These are phyloP conservation scores for Parazoanthus atlanticus DNA, from an alignment of 92 coral and sea anemone genomes.

Conservation along the genomic window DNA sequence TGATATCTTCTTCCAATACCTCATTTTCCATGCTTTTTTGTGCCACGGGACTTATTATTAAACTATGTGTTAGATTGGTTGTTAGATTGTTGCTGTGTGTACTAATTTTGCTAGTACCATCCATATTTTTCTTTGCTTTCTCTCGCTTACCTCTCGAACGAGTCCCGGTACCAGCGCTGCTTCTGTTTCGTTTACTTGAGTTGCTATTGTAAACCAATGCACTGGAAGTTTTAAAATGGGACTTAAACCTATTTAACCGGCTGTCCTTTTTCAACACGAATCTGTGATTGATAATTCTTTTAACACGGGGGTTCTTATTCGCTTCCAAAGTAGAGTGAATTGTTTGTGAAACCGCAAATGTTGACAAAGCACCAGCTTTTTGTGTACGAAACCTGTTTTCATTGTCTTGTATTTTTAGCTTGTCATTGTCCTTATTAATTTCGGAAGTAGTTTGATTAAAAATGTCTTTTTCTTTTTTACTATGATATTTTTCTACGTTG, in stretches of 20 bases:
- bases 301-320: not conserved
- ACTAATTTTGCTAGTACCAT: too few relatives aligned
- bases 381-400: not conserved
- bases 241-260: not conserved
- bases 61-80: not conserved
- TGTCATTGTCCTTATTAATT: not conserved
- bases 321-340: not conserved
- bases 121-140: not conserved
- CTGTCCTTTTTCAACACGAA: not conserved
- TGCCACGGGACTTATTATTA: conserved; percentile 12
- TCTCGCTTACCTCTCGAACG: not conserved
- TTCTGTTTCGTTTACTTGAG: not conserved
- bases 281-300: not conserved
- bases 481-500: not conserved
- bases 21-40: not conserved
- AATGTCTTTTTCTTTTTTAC: not conserved
- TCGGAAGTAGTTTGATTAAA: not conserved
- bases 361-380: conserved; percentile 5
- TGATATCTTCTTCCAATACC: conserved; percentile 9
- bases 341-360: not conserved
- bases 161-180: conserved; percentile 1
- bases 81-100: not conserved
- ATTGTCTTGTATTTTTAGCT: not conserved
- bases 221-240: not conserved
- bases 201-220: not conserved